Percentiles rank a stretch among this genome's conserved stretches.
These are phyloP conservation scores for Ophonus ardosiacus DNA, from an alignment of 2,888 invertebrate species.

Conservation along the genomic window DNA sequence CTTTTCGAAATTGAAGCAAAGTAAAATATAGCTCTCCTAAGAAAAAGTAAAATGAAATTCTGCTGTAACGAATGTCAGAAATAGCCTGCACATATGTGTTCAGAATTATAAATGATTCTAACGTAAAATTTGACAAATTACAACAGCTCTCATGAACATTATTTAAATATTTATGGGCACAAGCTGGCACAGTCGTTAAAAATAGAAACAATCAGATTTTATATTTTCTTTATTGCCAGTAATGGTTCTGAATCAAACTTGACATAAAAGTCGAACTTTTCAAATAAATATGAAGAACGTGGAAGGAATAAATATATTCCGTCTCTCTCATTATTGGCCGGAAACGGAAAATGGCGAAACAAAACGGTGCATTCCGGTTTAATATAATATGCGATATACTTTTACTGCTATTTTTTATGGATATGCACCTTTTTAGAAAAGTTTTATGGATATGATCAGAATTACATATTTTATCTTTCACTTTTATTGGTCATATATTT, in stretches of 20 bases:
- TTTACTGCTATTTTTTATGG: slow-evolving; percentile 55
- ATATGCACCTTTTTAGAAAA: slow-evolving; percentile 61
- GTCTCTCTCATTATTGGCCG: not conserved
- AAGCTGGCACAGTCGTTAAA: slow-evolving; percentile 25
- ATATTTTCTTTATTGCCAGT: slow-evolving; percentile 52
- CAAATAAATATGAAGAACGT: slow-evolving; percentile 55
- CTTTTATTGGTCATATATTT: slow-evolving; percentile 60
- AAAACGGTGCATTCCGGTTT: slow-evolving; percentile 52
- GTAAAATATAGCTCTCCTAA: not conserved
- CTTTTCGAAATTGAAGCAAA: not conserved
- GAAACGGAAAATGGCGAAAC: slow-evolving; percentile 45
- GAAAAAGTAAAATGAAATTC: not conserved
- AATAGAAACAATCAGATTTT: slow-evolving; percentile 50
- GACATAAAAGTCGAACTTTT: slow-evolving; percentile 57
- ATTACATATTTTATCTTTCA: slow-evolving; percentile 61
- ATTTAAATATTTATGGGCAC: slow-evolving; percentile 34
- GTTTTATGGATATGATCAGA: slow-evolving; percentile 58
- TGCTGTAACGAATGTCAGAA: not conserved
- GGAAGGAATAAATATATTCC: slow-evolving; percentile 51
- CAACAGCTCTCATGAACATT: not conserved
- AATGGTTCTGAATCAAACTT: slow-evolving; percentile 50
- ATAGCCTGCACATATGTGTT: not conserved
- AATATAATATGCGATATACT: slow-evolving; percentile 59
- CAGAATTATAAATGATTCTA: not conserved
- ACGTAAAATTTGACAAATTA: slow-evolving; percentile 15